Evolutionary conservation across 1,140 invertebrate species (phyloP), one percentile per base, ranked within the genome.

Genomic region (Vanessa tameamea): DNA sequence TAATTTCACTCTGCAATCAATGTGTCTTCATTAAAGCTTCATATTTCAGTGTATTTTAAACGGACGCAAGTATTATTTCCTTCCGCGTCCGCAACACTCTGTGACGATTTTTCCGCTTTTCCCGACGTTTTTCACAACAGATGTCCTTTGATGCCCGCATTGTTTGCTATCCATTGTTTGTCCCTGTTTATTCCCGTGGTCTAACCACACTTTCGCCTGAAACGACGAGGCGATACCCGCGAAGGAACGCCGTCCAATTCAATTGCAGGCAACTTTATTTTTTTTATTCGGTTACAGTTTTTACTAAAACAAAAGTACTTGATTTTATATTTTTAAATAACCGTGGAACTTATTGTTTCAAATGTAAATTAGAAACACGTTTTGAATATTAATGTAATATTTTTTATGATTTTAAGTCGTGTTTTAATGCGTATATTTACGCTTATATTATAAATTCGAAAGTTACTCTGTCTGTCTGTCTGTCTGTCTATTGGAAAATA

Each of bases 131-230:
- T 77, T 81, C 70, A 77, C 72, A 74, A 74, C 69, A 75, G 68
- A 79, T 76, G 74, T 80, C 76, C 76, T 87, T 82, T 82, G 78
- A 82, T 67, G 72, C 59, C 71, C 73, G 69, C 79, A 79, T 84
- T 84, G 85, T 87, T 80, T 67, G 59, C 50, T 23, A 43, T 12
- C 78, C 63, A 79, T 85, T 83, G 79, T 83, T 78, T 73, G 31
- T 68, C 51, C 64, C 79, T 82, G 81, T 85, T 76, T 65, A 71
- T 81, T 83, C 79, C 48, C 16, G 23, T n/a, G 26, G 26, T 16
- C 12, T 61, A 37, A 61, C 57, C 11, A 37, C 57, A 61, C 57
- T 61, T 61, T 61, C 57, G 57, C 3, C 12, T 37, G 57, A 61
- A 59, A 26, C 20, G 20, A 5, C 31, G 15, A 61, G 14, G 57